Conservation (phyloP, 1,140 invertebrate genomes). For the Mesaphorura yosii region DNA sequence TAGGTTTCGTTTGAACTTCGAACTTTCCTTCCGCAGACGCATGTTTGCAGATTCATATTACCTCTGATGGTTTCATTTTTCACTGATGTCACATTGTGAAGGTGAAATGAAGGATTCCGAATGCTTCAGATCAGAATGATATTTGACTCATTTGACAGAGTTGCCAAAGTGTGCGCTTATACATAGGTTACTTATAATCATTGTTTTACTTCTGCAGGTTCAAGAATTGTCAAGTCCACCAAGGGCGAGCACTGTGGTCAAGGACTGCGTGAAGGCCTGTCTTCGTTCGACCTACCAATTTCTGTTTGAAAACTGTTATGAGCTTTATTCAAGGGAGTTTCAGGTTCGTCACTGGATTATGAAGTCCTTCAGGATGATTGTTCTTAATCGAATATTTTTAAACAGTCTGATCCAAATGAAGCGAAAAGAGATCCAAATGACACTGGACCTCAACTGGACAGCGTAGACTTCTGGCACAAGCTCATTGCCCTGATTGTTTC, state of each 20-base stretch:
- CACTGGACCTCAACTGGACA: constrained; percentile 75
- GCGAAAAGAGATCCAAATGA: constrained; percentile 75
- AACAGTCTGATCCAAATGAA: constrained; percentile 71
- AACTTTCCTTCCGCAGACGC: too few relatives aligned
- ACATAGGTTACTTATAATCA: too few relatives aligned
- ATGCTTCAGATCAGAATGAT: too few relatives aligned
- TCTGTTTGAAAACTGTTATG: constrained; percentile 94
- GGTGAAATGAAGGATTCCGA: too few relatives aligned
- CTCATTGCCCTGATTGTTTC: constrained; percentile 94
- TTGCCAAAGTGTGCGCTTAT: too few relatives aligned
- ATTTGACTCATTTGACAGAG: too few relatives aligned
- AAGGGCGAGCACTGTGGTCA: constrained; percentile 91
- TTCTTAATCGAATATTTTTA: not conserved
- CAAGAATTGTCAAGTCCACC: constrained; percentile 96
- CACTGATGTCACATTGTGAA: too few relatives aligned
- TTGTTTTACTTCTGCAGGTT: constrained; percentile 49
- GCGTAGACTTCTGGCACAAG: constrained; percentile 97
- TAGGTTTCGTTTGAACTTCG: too few relatives aligned
- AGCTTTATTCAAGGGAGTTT: constrained; percentile 85
- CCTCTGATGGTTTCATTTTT: too few relatives aligned
- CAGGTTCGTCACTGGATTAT: constrained; percentile 44
- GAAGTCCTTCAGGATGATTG: not conserved
- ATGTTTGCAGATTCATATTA: too few relatives aligned
- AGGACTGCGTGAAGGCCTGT: constrained; percentile 98
- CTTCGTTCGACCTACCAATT: constrained; percentile 95